These are phyloP conservation scores for Nasonia oneida DNA, from an alignment of 2,888 invertebrate genomes.

Conservation along the genomic window DNA sequence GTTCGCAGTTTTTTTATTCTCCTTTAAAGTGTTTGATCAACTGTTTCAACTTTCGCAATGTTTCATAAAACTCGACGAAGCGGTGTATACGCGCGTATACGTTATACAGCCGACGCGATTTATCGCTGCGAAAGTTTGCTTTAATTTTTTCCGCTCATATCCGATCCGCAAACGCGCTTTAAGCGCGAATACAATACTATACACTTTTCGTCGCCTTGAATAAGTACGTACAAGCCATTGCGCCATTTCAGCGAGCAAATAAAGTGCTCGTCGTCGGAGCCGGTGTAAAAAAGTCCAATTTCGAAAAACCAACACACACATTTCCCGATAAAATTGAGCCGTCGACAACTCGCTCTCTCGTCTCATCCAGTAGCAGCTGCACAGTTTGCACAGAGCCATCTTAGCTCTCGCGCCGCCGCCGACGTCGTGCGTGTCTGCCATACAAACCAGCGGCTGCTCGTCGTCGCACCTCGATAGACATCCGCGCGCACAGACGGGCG, in stretches of 20 bases:
- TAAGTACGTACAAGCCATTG: neutral
- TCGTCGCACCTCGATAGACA: neutral
- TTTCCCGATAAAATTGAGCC: neutral
- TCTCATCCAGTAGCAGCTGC: neutral
- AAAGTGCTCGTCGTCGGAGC: neutral
- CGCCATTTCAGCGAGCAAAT: neutral
- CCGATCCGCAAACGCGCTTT: neutral
- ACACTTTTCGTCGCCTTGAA: neutral
- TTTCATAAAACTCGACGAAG: neutral
- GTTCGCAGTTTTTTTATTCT: neutral
- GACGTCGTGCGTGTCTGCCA: conserved; percentile 48
- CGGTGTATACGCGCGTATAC: neutral
- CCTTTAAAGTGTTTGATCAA: neutral
- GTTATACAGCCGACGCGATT: too few species aligned
- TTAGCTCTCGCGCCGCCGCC: neutral
- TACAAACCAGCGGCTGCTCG: conserved; percentile 20
- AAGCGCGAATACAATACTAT: neutral
- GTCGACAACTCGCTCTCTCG: neutral
- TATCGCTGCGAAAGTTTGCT: too few species aligned
- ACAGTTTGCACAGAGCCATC: neutral
- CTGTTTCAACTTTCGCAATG: neutral
- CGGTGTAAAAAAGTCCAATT: conserved; percentile 1
- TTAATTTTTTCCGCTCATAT: neutral
- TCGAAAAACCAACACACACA: neutral
- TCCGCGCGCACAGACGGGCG: conserved; percentile 3